A percentile compares a stretch with the other conserved stretches of the same genome.
phyloP scores from a whole-genome alignment of 1,140 invertebrate genomes.

The Calephelis nemesis region DNA sequence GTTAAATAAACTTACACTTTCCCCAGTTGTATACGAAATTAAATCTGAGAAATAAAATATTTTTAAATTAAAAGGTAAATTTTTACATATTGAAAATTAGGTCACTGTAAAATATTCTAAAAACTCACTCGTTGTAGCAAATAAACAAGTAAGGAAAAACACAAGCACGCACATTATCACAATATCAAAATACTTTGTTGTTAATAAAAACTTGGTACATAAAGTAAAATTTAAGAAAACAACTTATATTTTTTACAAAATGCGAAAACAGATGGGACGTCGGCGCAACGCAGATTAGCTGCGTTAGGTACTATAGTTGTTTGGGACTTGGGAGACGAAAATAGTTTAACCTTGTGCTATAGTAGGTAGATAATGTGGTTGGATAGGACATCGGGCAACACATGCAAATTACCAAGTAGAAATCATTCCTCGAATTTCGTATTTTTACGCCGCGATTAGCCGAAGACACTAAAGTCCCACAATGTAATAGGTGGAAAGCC shows the following conservation, averaged over 20 bases:
- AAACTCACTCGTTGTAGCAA: slow-evolving; percentile 1
- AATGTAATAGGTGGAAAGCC: too few species aligned
- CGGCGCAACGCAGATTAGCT: not conserved
- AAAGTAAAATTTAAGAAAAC: not conserved
- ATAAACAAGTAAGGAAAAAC: not conserved
- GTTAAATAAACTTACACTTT: slow-evolving; percentile 1
- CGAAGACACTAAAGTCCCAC: too few species aligned
- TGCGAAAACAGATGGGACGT: not conserved
- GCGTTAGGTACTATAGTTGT: not conserved
- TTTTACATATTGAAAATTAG: too few species aligned
- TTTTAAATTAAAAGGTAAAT: not conserved
- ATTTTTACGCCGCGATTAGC: too few species aligned
- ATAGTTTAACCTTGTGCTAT: slow-evolving; percentile 12
- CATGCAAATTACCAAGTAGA: too few species aligned
- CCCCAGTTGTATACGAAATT: not conserved
- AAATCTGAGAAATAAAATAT: slow-evolving; percentile 3
- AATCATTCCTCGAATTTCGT: too few species aligned
- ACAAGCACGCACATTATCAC: not conserved
- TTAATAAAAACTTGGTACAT: too few species aligned
- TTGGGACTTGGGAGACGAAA: not conserved
- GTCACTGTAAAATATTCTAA: too few species aligned
- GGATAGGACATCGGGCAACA: too few species aligned
- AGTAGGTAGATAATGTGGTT: not conserved
- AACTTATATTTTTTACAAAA: not conserved
- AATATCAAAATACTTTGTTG: not conserved